A percentile compares a stretch with the other conserved stretches of the same genome.
phyloP scores from a whole-genome alignment of 1,140 invertebrate species.

The Stegodyphus mimosarum region DNA sequence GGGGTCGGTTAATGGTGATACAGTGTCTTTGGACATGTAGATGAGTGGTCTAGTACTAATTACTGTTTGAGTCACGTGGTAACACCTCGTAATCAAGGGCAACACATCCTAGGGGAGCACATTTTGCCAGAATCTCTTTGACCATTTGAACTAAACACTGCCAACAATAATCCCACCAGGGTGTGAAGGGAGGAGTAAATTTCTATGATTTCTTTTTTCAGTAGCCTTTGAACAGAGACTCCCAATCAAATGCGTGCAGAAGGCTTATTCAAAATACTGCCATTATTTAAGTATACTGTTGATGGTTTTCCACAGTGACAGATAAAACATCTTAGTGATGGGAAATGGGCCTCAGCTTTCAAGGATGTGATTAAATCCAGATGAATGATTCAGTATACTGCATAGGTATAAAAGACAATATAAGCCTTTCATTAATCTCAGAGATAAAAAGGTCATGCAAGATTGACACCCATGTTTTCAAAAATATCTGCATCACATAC shows the following conservation, averaged over 20 bases:
- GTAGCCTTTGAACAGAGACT: constrained; percentile 58
- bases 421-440: constrained; percentile 48
- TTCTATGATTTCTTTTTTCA: constrained; percentile 66
- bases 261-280: constrained; percentile 65
- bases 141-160: constrained; percentile 14
- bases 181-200: constrained; percentile 68
- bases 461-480: constrained; percentile 66
- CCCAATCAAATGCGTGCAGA: constrained; percentile 64
- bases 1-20: too few relatives aligned
- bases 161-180: constrained; percentile 64
- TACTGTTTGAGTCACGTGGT: constrained; percentile 4
- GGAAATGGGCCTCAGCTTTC: constrained; percentile 54
- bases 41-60: constrained; percentile 18
- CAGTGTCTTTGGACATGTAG: constrained; percentile 9
- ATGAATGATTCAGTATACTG: constrained; percentile 68
- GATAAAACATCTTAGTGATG: constrained; percentile 13
- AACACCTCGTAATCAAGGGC: constrained; percentile 37
- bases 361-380: constrained; percentile 64
- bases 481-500: constrained; percentile 64
- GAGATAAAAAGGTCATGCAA: constrained; percentile 65
- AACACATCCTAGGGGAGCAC: not conserved
- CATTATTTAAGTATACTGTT: constrained; percentile 68
- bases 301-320: not conserved
- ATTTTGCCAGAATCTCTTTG: constrained; percentile 11
- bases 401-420: constrained; percentile 33